phyloP scores from a whole-genome alignment of 2,797 vertebrate genomes.

The Cuniculus paca region DNA sequence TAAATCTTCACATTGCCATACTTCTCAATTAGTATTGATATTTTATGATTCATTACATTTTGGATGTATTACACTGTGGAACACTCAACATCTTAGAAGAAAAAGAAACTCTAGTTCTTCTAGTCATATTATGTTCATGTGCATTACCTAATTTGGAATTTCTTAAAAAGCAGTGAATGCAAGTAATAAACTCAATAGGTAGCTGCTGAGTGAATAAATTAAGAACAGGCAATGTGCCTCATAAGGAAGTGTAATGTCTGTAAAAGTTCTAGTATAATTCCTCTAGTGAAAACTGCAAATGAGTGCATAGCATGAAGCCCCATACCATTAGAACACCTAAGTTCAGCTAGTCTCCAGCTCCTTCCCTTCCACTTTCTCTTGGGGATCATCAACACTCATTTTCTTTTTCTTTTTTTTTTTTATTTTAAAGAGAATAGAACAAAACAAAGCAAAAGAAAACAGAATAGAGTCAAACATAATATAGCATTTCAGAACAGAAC shows the following conservation, averaged over 20 bases:
- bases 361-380: not conserved
- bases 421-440: too few species aligned
- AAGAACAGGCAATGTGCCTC: not conserved
- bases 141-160: not conserved
- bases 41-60: constrained; percentile 71
- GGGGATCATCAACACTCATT: not conserved
- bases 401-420: too few species aligned
- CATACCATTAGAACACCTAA: rapidly evolving
- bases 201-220: not conserved
- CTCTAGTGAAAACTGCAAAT: not conserved
- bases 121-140: not conserved
- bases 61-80: not conserved
- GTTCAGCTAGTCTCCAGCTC: rapidly evolving
- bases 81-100: not conserved
- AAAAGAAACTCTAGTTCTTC: not conserved
- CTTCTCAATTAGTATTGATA: constrained; percentile 68
- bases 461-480: too few species aligned
- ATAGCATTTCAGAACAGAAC: too few species aligned
- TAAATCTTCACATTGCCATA: constrained; percentile 67
- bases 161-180: not conserved
- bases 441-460: too few species aligned
- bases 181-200: not conserved
- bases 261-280: not conserved
- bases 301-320: too few species aligned
- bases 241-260: not conserved